These are phyloP conservation scores for Petrosia ficiformis DNA, from an alignment of 37 sponge, comb jelly and placozoan genomes.

Conservation along the genomic window DNA sequence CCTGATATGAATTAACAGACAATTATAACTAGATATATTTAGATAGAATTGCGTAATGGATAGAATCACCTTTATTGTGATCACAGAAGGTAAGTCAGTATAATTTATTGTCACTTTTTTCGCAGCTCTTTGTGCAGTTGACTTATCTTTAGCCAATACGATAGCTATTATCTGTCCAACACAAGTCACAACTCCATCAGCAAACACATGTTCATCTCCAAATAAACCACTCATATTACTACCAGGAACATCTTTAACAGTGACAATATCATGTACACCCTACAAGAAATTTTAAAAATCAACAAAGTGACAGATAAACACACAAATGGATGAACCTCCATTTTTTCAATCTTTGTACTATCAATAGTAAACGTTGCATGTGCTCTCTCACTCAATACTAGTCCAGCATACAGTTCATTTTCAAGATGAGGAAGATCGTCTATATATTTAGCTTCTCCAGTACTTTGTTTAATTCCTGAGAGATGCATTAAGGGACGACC, in stretches of 20 bases:
- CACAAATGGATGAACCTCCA: constrained; percentile 15
- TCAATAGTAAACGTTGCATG: constrained; percentile 73
- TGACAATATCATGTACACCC: constrained; percentile 61
- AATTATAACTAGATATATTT: no score
- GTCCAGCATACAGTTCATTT: constrained; percentile 74
- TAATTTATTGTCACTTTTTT: constrained; percentile 67
- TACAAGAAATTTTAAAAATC: not conserved
- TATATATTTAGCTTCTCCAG: constrained; percentile 77
- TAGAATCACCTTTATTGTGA: constrained; percentile 83
- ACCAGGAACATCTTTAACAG: constrained; percentile 65
- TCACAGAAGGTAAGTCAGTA: constrained; percentile 59
- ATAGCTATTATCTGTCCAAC: constrained; percentile 89
- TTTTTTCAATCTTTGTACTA: constrained; percentile 27
- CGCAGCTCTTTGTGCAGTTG: constrained; percentile 66
- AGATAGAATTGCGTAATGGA: no score
- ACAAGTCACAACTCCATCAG: constrained; percentile 54
- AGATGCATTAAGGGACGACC: constrained; percentile 81
- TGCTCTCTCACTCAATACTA: constrained; percentile 58
- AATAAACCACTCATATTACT: constrained; percentile 16
- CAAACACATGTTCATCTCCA: constrained; percentile 69
- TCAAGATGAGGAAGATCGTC: constrained; percentile 78
- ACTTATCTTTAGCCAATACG: constrained; percentile 59
- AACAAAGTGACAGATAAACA: not conserved
- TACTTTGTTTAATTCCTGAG: constrained; percentile 73
- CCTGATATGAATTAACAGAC: no score